These are phyloP conservation scores for Capitulum mitella DNA, from an alignment of 2,888 invertebrate species.

Conservation along the genomic window DNA sequence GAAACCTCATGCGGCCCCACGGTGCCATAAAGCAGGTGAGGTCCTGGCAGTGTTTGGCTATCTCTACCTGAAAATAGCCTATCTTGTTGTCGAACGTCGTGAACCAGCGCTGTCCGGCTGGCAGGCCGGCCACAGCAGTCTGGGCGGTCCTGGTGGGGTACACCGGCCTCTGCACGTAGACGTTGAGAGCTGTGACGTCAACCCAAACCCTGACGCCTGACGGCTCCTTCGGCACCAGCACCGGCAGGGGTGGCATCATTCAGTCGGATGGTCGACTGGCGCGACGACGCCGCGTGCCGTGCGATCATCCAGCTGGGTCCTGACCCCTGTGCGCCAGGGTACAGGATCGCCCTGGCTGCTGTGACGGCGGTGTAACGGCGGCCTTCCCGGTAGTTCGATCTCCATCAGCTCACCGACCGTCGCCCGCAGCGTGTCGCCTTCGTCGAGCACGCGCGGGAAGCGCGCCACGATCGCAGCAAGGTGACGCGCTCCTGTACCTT, in stretches of 20 bases:
- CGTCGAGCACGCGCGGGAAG: not conserved
- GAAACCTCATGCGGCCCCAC: not conserved
- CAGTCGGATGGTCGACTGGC: not conserved
- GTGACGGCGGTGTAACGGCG: not conserved
- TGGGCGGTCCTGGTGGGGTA: not conserved
- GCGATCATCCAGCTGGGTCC: not conserved
- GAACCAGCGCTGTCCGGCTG: not conserved
- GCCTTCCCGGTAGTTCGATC: not conserved
- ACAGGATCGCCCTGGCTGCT: not conserved
- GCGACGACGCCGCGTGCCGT: not conserved
- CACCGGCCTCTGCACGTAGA: not conserved
- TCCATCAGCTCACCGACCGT: not conserved
- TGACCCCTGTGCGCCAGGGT: not conserved
- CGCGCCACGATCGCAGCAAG: not conserved
- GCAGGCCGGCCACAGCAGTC: not conserved
- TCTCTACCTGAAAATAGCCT: not conserved
- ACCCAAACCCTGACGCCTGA: not conserved
- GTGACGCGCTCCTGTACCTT: not conserved
- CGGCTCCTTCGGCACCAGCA: not conserved
- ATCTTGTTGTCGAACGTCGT: not conserved
- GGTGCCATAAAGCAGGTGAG: not conserved
- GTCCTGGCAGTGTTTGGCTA: not conserved
- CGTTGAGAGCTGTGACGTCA: not conserved
- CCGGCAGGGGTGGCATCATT: not conserved
- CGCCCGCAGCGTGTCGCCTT: not conserved